Percentiles rank a stretch among this genome's conserved stretches.
phyloP scores from a whole-genome alignment of 2,797 vertebrate genomes.

The Phalloptychus januarius region DNA sequence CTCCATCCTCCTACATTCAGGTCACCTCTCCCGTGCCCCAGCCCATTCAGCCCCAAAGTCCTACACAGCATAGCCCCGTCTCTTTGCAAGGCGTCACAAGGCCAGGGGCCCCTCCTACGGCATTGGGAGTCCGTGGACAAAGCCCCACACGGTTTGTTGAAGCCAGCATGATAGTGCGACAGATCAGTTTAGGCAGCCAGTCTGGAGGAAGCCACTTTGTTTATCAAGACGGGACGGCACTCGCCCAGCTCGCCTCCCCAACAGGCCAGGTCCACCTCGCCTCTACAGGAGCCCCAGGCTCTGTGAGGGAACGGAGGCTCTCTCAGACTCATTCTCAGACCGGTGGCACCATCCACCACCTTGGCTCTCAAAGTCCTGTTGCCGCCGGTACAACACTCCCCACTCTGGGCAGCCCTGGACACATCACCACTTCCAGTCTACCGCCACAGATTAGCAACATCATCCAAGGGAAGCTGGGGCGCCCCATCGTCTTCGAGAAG shows the following conservation, averaged over 20 bases:
- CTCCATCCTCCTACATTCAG: constrained; percentile 92
- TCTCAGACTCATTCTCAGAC: constrained; percentile 96
- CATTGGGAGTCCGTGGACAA: constrained; percentile 90
- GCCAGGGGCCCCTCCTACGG: constrained; percentile 81
- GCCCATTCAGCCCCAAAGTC: constrained; percentile 93
- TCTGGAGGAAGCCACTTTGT: constrained; percentile 89
- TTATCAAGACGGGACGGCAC: constrained; percentile 90
- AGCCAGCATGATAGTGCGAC: constrained; percentile 90
- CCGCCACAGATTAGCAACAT: constrained; percentile 98
- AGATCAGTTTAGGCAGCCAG: constrained; percentile 90
- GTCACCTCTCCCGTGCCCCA: constrained; percentile 93
- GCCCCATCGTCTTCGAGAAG: constrained; percentile 91
- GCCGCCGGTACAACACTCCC: constrained; percentile 84
- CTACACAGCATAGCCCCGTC: constrained; percentile 91
- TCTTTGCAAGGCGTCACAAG: constrained; percentile 86
- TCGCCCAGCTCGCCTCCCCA: constrained; percentile 88
- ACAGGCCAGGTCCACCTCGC: constrained; percentile 88
- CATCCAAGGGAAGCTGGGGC: constrained; percentile 93
- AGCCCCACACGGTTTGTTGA: constrained; percentile 94
- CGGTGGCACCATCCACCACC: constrained; percentile 95
- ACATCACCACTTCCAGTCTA: constrained; percentile 93
- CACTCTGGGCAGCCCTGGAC: constrained; percentile 87
- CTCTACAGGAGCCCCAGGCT: constrained; percentile 81
- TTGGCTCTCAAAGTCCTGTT: constrained; percentile 93
- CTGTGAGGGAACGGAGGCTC: constrained; percentile 88